These are phyloP conservation scores for Tetramorium alpestre DNA, from an alignment of 1,140 invertebrate genomes.

Conservation along the genomic window DNA sequence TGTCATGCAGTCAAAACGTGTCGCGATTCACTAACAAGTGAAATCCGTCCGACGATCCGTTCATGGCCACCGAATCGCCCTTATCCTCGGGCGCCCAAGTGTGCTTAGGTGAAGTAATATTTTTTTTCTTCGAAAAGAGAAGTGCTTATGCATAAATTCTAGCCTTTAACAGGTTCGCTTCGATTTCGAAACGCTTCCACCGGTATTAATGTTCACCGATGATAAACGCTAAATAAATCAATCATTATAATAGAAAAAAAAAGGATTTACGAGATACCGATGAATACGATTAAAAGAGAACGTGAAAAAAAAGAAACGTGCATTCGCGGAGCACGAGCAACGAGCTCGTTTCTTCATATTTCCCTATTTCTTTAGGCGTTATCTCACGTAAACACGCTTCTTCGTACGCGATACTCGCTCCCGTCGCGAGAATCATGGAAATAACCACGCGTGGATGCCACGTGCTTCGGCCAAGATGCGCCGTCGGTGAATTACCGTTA, in stretches of 20 bases:
- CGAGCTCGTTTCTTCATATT: background rate
- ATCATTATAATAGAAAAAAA: background rate
- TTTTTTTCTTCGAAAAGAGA: background rate
- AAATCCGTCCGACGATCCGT: conserved; percentile 1
- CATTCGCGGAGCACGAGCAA: background rate
- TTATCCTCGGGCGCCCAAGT: background rate
- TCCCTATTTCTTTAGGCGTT: conserved; percentile 37
- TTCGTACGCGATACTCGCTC: conserved; percentile 23
- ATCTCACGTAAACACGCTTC: conserved; percentile 63
- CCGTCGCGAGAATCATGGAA: conserved; percentile 41
- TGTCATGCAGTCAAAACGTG: conserved; percentile 63
- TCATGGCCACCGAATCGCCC: background rate
- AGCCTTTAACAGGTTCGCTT: background rate
- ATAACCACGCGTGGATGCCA: conserved; percentile 50
- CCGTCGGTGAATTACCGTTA: conserved; percentile 15
- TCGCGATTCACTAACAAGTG: conserved; percentile 28
- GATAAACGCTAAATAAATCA: conserved; percentile 9
- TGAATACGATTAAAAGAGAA: background rate
- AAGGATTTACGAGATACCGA: background rate
- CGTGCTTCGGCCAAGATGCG: conserved; percentile 38
- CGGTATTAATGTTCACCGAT: background rate
- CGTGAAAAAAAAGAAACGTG: background rate
- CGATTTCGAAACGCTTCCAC: conserved; percentile 12
- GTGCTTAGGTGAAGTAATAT: background rate
- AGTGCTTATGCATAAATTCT: background rate